phyloP scores from a whole-genome alignment of 2,888 invertebrate species.

The Slavum lentiscoides region DNA sequence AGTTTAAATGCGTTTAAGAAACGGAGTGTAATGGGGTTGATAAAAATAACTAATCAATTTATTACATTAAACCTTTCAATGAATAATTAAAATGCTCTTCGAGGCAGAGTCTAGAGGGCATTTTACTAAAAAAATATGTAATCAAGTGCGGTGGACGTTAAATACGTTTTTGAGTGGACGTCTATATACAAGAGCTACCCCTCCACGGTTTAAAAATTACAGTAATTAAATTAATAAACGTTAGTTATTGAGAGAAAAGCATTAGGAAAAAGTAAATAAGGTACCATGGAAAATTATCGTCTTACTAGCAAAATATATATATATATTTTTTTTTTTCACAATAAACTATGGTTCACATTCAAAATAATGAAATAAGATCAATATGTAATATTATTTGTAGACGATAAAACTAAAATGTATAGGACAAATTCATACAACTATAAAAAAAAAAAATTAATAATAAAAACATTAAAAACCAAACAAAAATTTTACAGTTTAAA shows the following conservation, averaged over 20 bases:
- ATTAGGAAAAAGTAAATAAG: neutral
- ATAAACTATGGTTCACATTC: conserved; percentile 37
- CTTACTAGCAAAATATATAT: conserved; percentile 36
- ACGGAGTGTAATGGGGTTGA: neutral
- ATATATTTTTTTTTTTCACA: conserved; percentile 13
- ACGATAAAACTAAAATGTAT: conserved; percentile 28
- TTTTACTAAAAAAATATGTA: neutral
- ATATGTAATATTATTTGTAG: conserved; percentile 18
- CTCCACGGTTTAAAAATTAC: neutral
- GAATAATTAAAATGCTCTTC: neutral
- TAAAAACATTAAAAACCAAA: conserved; percentile 34
- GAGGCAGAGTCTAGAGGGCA: neutral
- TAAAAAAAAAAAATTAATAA: conserved; percentile 5
- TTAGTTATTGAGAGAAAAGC: neutral
- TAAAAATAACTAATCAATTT: neutral
- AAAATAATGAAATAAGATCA: conserved; percentile 32
- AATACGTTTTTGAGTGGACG: neutral
- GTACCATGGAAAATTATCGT: neutral
- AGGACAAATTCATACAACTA: conserved; percentile 11
- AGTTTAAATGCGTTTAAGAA: neutral
- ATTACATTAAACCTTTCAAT: neutral
- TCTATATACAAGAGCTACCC: neutral
- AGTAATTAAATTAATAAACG: neutral
- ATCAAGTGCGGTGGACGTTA: neutral
- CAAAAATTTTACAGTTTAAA: conserved; percentile 13